Evolutionary conservation across 2,797 vertebrate genomes (phyloP).

Genomic region (Geotrypetes seraphini): DNA sequence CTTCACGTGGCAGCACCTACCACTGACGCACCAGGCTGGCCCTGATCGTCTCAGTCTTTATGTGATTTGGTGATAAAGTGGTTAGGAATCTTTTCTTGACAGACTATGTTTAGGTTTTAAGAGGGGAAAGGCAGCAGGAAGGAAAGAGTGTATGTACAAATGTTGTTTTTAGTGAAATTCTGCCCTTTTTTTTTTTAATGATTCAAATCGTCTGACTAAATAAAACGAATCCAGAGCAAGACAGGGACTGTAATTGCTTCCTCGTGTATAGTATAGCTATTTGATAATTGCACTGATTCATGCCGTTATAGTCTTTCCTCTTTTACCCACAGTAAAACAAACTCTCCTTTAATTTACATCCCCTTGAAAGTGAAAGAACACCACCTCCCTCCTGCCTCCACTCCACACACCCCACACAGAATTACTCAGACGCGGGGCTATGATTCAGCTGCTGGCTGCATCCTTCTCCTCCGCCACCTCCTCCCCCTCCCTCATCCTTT

Average conservation of each 20-base stretch:
- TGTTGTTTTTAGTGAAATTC: slow-evolving; percentile 17
- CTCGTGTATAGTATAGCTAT: slow-evolving; percentile 44
- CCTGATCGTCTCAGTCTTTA: too few species aligned
- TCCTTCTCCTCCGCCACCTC: slow-evolving; percentile 34
- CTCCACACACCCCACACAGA: too few species aligned
- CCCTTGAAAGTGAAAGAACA: slow-evolving; percentile 34
- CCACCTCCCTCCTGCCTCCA: too few species aligned
- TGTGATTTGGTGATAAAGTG: too few species aligned
- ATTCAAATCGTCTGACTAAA: slow-evolving; percentile 30
- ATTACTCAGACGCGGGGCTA: slow-evolving; percentile 65
- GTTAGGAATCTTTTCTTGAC: slow-evolving; percentile 12
- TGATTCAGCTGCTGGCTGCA: slow-evolving; percentile 63
- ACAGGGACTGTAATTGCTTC: slow-evolving; percentile 52
- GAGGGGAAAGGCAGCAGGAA: slow-evolving; percentile 23
- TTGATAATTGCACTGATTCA: slow-evolving; percentile 67
- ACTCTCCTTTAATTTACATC: slow-evolving; percentile 65
- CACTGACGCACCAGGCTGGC: too few species aligned
- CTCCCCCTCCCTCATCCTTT: slow-evolving; percentile 32
- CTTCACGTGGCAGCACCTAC: too few species aligned
- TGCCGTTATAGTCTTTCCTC: slow-evolving; percentile 54
- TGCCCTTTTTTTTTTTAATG: too few species aligned
- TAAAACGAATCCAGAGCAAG: slow-evolving; percentile 27
- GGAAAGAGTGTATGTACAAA: slow-evolving; percentile 15
- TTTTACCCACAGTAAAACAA: slow-evolving; percentile 64
- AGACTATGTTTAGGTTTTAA: slow-evolving; percentile 1